These are phyloP conservation scores for Drosophila takahashii DNA, from an alignment of 1,140 invertebrate species.

Conservation along the genomic window DNA sequence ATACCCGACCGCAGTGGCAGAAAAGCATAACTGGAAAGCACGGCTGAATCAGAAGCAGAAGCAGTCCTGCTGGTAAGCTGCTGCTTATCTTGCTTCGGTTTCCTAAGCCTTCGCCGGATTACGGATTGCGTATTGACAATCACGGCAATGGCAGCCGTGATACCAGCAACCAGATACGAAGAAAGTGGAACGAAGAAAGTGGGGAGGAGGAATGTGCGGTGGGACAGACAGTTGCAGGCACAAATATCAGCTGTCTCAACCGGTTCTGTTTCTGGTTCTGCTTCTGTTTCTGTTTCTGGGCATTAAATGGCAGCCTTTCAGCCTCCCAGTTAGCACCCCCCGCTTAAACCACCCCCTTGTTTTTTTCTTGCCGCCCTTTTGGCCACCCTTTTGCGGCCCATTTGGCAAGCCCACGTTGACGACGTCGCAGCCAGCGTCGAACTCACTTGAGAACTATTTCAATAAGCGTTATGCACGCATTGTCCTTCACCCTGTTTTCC, in stretches of 20 bases:
- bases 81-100: slow-evolving; percentile 40
- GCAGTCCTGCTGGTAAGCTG: slow-evolving; percentile 35
- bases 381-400: slow-evolving; percentile 11
- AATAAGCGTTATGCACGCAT: slow-evolving; percentile 79
- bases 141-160: slow-evolving; percentile 26
- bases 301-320: slow-evolving; percentile 43
- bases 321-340: slow-evolving; percentile 41
- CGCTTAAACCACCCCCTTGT: too few species aligned
- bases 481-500: slow-evolving; percentile 80
- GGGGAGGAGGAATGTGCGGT: background rate
- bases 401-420: slow-evolving; percentile 42
- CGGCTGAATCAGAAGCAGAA: too few species aligned
- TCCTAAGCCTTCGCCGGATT: slow-evolving; percentile 45
- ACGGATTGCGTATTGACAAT: slow-evolving; percentile 51
- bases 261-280: slow-evolving; percentile 18
- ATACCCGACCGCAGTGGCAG: slow-evolving; percentile 47
- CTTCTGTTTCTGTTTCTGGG: background rate
- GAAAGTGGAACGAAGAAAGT: background rate
- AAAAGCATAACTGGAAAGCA: background rate
- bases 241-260: slow-evolving; percentile 37
- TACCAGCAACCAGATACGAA: background rate
- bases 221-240: slow-evolving; percentile 21
- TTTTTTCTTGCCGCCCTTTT: background rate
- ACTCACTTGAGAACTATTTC: slow-evolving; percentile 82
- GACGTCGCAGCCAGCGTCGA: slow-evolving; percentile 57